phyloP scores from a whole-genome alignment of 2,797 vertebrate species.

The Hippopotamyrus pictus region DNA sequence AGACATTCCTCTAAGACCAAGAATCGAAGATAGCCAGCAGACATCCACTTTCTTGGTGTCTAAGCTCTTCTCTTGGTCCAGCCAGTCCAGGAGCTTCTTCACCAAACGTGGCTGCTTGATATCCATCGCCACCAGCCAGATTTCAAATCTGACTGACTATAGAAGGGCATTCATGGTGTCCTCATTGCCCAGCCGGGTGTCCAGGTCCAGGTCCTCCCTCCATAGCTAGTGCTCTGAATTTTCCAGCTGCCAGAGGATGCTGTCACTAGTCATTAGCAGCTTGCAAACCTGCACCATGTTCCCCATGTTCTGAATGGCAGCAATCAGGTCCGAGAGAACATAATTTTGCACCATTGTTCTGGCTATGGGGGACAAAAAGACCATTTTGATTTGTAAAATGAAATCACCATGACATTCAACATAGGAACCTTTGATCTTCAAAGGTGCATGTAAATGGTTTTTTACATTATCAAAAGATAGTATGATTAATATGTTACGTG shows the following conservation, averaged over 20 bases:
- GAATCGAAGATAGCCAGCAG: constrained; percentile 82
- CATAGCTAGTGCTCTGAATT: constrained; percentile 79
- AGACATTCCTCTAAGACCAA: constrained; percentile 27
- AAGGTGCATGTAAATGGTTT: background rate
- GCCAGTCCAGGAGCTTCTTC: constrained; percentile 71
- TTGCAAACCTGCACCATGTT: constrained; percentile 57
- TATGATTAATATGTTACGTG: background rate
- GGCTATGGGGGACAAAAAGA: constrained; percentile 45
- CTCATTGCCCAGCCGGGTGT: constrained; percentile 72
- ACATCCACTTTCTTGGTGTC: constrained; percentile 77
- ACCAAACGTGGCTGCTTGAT: constrained; percentile 78
- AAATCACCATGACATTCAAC: background rate
- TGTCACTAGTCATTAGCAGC: constrained; percentile 65
- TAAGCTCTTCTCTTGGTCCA: constrained; percentile 68
- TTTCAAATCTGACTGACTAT: constrained; percentile 80
- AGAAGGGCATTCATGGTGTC: constrained; percentile 67
- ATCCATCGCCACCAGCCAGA: constrained; percentile 79
- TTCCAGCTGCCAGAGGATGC: constrained; percentile 76
- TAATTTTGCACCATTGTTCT: constrained; percentile 80
- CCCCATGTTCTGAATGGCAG: constrained; percentile 70
- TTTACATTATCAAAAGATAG: background rate
- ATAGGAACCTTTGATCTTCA: background rate
- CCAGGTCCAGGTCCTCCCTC: constrained; percentile 81
- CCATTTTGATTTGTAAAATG: background rate
- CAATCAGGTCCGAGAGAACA: constrained; percentile 70